Evolutionary conservation across 2,113 vertebrate genomes (phyloP).

Genomic region (Charina bottae): DNA sequence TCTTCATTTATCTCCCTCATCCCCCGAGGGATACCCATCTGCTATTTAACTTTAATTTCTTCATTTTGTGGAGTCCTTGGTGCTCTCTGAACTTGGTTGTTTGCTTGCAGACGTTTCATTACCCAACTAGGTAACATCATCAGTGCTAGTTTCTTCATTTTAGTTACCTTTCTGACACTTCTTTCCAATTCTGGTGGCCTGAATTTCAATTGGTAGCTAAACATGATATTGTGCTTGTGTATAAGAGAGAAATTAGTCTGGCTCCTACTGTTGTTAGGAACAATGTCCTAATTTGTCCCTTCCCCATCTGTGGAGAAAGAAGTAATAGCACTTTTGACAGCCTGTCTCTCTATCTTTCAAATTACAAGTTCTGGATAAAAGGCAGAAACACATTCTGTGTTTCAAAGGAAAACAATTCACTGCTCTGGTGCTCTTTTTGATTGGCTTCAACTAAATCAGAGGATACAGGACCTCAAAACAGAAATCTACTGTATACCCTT

Average conservation of each 20-base stretch:
- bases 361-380: background rate
- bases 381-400: background rate
- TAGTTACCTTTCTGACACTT: background rate
- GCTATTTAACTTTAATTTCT: background rate
- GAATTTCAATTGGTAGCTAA: background rate
- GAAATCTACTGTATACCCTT: background rate
- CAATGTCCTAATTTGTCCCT: background rate
- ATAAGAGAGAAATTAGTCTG: background rate
- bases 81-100: too few relatives aligned
- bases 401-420: background rate
- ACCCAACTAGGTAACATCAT: too few relatives aligned
- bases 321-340: background rate
- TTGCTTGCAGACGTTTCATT: too few relatives aligned
- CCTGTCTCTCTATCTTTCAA: background rate
- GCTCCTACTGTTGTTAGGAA: background rate
- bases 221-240: background rate
- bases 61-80: background rate
- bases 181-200: background rate
- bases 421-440: background rate
- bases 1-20: background rate
- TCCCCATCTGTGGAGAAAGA: background rate
- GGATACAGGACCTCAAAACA: background rate
- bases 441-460: background rate
- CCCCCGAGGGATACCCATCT: background rate
- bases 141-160: background rate